Evolutionary conservation across 2,797 vertebrate species (phyloP).

Genomic region (Hippoglossus hippoglossus): DNA sequence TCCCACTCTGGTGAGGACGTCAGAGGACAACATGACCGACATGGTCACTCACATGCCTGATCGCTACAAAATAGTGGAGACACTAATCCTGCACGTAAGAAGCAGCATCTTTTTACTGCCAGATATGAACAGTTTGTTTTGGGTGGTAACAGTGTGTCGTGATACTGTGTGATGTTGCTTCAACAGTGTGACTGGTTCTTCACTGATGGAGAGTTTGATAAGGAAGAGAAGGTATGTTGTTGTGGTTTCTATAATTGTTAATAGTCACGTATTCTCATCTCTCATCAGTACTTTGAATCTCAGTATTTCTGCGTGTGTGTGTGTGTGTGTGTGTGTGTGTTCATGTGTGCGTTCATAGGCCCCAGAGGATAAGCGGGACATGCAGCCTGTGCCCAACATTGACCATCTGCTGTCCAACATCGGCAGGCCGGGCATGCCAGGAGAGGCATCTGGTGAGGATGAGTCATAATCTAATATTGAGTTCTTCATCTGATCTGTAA

Average conservation of each 20-base stretch:
- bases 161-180: constrained; percentile 23
- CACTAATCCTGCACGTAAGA: constrained; percentile 94
- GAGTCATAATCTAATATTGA: not conserved
- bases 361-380: constrained; percentile 89
- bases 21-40: constrained; percentile 97
- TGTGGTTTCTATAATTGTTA: not conserved
- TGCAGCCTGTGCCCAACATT: constrained; percentile 92
- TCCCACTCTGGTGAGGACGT: constrained; percentile 94
- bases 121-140: not conserved
- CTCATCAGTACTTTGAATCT: not conserved
- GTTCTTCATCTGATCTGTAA: not conserved
- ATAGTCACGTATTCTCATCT: not conserved
- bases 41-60: constrained; percentile 99
- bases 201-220: constrained; percentile 85
- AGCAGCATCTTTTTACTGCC: too few relatives aligned
- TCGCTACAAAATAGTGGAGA: constrained; percentile 98
- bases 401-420: constrained; percentile 98
- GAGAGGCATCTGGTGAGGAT: constrained; percentile 90
- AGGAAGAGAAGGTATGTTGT: constrained; percentile 87
- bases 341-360: constrained; percentile 77
- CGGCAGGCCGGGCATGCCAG: constrained; percentile 86
- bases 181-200: constrained; percentile 95
- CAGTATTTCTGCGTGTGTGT: not conserved
- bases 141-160: not conserved
- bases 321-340: constrained; percentile 8